These are phyloP conservation scores for Diabrotica virgifera DNA, from an alignment of 1,140 invertebrate species.

Conservation along the genomic window DNA sequence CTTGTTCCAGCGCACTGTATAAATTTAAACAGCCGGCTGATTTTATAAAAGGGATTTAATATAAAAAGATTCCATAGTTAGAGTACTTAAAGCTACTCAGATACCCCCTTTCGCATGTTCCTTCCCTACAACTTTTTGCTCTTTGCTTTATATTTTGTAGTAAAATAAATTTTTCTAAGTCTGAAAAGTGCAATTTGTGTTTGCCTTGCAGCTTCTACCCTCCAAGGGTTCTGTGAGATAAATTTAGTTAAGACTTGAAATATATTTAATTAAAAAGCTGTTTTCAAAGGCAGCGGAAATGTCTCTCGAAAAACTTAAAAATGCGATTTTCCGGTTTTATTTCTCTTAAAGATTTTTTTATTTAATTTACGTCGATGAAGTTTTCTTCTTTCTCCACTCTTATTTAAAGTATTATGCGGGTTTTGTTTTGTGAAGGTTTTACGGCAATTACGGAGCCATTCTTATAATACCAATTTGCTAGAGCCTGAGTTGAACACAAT, in stretches of 20 bases:
- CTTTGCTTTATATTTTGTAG: conserved; percentile 6
- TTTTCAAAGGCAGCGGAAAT: not conserved
- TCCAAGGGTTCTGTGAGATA: not conserved
- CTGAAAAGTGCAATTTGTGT: conserved; percentile 5
- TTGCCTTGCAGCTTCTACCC: conserved; percentile 2
- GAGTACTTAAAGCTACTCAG: no score
- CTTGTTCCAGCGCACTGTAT: no score
- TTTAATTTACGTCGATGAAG: not conserved
- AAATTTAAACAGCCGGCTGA: no score
- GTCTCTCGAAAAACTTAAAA: conserved; percentile 5
- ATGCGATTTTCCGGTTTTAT: not conserved
- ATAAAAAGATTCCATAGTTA: no score
- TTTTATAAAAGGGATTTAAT: no score
- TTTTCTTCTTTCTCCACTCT: no score
- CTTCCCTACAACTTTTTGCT: not conserved
- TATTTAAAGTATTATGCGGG: no score
- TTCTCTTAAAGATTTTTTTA: not conserved
- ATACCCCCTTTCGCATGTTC: no score
- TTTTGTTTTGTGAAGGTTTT: no score
- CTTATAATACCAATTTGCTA: no score
- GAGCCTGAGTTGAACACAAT: no score
- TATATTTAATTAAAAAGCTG: conserved; percentile 11
- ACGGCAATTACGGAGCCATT: no score
- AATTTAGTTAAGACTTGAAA: conserved; percentile 3
- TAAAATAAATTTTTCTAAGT: conserved; percentile 6